Evolutionary conservation across 2,888 invertebrate genomes (phyloP).

Genomic region (Galerucella nymphaeae): DNA sequence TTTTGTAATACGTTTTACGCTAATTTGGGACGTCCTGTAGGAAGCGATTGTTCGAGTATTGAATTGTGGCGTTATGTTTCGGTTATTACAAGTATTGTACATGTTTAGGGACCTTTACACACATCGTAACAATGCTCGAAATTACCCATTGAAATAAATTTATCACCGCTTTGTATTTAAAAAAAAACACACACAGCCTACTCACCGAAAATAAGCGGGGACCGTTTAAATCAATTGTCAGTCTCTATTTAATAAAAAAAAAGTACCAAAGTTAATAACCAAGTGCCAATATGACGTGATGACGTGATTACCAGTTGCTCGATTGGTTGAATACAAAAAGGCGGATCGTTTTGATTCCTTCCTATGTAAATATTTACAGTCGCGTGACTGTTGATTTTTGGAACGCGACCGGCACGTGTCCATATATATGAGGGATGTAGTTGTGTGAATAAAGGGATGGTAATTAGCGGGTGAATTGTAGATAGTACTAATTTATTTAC

Average conservation of each 20-base stretch:
- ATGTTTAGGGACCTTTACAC: too few relatives aligned
- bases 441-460: constrained; percentile 10
- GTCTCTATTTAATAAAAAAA: neutral
- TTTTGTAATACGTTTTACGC: too few relatives aligned
- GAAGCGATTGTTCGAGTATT: too few relatives aligned
- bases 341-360: constrained; percentile 48
- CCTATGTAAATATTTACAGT: constrained; percentile 51
- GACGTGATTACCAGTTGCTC: constrained; percentile 47
- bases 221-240: constrained; percentile 8
- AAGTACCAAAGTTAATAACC: constrained; percentile 20
- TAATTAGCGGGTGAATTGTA: constrained; percentile 1
- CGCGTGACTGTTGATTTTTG: constrained; percentile 35
- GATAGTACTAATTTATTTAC: neutral
- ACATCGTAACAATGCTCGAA: too few relatives aligned
- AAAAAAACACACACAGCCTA: neutral
- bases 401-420: constrained; percentile 23
- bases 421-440: neutral
- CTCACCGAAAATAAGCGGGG: neutral
- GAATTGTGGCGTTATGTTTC: too few relatives aligned
- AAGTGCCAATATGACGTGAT: constrained; percentile 49
- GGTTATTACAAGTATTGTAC: too few relatives aligned
- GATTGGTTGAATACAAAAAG: constrained; percentile 49
- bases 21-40: too few relatives aligned
- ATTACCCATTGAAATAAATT: neutral
- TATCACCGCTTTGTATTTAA: neutral